Conservation (phyloP, 1,140 invertebrate species). For the Drosophila sturtevanti region DNA sequence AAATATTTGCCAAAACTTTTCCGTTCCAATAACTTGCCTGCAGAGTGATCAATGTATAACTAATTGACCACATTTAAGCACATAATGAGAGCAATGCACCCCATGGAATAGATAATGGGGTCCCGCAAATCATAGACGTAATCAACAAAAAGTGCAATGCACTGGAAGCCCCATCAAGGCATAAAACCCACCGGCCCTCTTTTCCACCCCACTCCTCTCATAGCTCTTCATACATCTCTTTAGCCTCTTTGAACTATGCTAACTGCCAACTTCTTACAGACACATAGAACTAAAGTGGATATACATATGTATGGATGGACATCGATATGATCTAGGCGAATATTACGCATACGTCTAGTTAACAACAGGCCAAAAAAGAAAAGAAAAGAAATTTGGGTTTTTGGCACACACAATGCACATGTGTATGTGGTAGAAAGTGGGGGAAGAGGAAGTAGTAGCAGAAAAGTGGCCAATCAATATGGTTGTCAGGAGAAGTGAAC, state of each 20-base stretch:
- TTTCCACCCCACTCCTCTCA: neutral
- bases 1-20: neutral
- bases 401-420: conserved; percentile 42
- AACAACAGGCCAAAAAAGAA: conserved; percentile 1
- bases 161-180: conserved; percentile 50
- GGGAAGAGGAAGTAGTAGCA: conserved; percentile 3
- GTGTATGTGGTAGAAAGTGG: conserved; percentile 5
- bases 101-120: neutral
- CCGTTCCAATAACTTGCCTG: neutral
- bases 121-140: conserved; percentile 32
- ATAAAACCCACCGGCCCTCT: neutral
- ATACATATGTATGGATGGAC: too few species aligned
- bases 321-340: conserved; percentile 44
- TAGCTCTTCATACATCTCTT: neutral
- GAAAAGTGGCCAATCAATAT: conserved; percentile 66
- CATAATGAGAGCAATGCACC: conserved; percentile 3
- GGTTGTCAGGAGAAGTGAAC: conserved; percentile 40
- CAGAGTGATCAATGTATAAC: neutral
- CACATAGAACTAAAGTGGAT: neutral
- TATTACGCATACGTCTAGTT: conserved; percentile 63
- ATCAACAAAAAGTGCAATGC: conserved; percentile 62
- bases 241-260: neutral
- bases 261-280: neutral
- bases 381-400: conserved; percentile 57
- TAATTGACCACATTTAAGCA: conserved; percentile 2